Evolutionary conservation across 2,888 invertebrate species (phyloP).

Genomic region (Oxytorus armatus): DNA sequence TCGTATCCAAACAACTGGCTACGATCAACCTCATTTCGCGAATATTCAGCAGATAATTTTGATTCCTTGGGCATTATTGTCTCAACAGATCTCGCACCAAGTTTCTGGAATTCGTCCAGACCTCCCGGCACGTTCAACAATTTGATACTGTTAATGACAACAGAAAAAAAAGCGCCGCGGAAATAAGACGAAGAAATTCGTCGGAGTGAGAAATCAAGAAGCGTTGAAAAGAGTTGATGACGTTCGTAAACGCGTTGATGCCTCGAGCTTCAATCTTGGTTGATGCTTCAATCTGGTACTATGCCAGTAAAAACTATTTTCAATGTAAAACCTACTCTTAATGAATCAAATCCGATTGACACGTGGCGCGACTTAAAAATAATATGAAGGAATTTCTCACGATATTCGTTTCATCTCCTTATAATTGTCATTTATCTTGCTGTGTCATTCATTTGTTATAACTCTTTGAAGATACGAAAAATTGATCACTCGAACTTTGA

Average conservation of each 20-base stretch:
- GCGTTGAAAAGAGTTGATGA: conserved; percentile 5
- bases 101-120: conserved; percentile 22
- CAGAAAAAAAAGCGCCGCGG: neutral
- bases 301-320: conserved; percentile 38
- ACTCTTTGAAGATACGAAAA: neutral
- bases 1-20: conserved; percentile 39
- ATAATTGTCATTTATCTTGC: too few relatives aligned
- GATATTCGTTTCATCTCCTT: neutral
- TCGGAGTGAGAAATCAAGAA: conserved; percentile 8
- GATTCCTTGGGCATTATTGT: neutral
- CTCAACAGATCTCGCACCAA: neutral
- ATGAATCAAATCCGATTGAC: too few relatives aligned
- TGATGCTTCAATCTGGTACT: neutral
- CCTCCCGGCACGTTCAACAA: neutral
- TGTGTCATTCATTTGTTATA: too few relatives aligned
- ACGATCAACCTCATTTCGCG: conserved; percentile 35
- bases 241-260: conserved; percentile 3
- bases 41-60: conserved; percentile 10
- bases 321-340: too few relatives aligned
- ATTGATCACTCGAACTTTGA: neutral
- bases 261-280: neutral
- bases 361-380: too few relatives aligned
- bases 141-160: neutral
- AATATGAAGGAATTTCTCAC: too few relatives aligned
- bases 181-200: neutral